phyloP scores from a whole-genome alignment of 2,888 invertebrate genomes.

The Smittia aterrima region DNA sequence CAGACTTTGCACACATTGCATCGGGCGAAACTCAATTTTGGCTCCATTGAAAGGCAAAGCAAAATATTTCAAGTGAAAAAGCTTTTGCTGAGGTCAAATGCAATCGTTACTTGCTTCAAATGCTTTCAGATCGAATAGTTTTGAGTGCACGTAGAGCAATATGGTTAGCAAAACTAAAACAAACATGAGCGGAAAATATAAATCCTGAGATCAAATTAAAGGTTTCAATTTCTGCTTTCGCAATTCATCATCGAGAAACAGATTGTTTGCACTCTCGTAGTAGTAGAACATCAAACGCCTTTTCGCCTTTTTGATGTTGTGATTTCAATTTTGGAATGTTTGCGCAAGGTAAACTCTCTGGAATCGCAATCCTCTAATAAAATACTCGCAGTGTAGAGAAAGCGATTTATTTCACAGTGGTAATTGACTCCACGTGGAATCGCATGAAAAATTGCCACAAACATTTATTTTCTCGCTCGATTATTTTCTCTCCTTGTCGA shows the following conservation, averaged over 20 bases:
- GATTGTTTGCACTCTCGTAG: no score
- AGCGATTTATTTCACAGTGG: constrained; percentile 4
- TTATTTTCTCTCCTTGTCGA: background rate
- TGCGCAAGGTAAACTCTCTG: background rate
- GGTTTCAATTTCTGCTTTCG: no score
- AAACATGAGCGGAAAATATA: no score
- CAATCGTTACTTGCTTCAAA: background rate
- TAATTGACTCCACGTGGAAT: constrained; percentile 8
- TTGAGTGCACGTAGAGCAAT: background rate
- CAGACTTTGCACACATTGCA: constrained; percentile 4
- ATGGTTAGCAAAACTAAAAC: no score
- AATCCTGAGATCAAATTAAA: no score
- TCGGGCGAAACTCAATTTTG: background rate
- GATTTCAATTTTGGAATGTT: background rate
- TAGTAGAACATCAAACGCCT: background rate
- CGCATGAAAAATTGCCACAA: constrained; percentile 22
- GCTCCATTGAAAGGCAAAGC: background rate
- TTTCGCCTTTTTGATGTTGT: background rate
- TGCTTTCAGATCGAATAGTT: background rate
- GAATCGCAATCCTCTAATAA: background rate
- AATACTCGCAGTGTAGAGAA: background rate
- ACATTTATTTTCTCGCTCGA: constrained; percentile 5
- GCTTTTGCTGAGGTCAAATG: background rate
- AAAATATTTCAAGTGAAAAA: background rate
- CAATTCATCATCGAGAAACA: no score